Evolutionary conservation across 2,888 invertebrate genomes (phyloP), one percentile per base, ranked within the genome.

Genomic region (Colletes collaris): DNA sequence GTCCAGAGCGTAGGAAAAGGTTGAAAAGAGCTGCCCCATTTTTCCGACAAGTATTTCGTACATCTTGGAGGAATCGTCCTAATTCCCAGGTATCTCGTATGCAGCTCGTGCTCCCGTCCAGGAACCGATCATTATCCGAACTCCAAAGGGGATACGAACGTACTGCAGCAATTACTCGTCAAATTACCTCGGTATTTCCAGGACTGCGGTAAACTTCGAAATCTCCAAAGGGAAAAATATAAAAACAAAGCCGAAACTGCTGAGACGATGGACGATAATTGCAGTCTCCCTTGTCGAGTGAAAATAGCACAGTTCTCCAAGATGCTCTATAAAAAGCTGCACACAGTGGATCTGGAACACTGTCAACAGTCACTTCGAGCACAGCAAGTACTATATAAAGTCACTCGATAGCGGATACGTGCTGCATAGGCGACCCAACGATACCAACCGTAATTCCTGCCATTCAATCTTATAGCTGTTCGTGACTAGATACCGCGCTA

Each of bases 381-480:
- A 4, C 4, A 10, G 10, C 60, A 35, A 49, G 19, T 37, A 55
- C 53, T 11, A 49, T 74, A 37, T 4, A 49, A 37, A 67, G 53
- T 62, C 50, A 52, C 56, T 63, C 44, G 67, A 77, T 63, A 63
- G 49, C 49, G 58, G 49, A 64, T 59, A 76, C 64, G 63, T 77
- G 77, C 49, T 40, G 52, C 52, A 66, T 50, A 76, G 66, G 46
- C 67, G 60, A 49, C 58, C 27, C 53, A 59, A 64, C 68, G 56
- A 63, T 58, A 40, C 63, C 46, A 63, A 76, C 52, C 59, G 63
- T 69, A 68, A 77, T 68, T 76, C 63, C 52, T 76, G 77, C 53
- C 77, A 69, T 76, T 78, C 77, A 53, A 76, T 76, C 77, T 78
- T 76, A 68, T 68, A 40, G 69, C 63, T 53, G 77, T 76, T 78